Evolutionary conservation across 2,113 vertebrate species (phyloP).

Genomic region (Egretta garzetta): DNA sequence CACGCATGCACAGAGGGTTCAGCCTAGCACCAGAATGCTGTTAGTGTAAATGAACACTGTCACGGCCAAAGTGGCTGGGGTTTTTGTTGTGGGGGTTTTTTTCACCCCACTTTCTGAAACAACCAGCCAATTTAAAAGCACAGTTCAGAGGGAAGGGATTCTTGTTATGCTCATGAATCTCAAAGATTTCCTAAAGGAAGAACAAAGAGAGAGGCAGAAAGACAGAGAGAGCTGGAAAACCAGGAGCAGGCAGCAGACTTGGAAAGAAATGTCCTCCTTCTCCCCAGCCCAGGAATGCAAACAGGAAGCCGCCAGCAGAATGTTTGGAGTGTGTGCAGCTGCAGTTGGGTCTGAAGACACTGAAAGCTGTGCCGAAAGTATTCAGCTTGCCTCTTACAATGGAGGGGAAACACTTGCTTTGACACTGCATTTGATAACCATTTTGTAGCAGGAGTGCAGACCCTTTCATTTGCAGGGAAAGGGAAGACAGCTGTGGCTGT

Average conservation of each 20-base stretch:
- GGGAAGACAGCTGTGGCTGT: constrained; percentile 82
- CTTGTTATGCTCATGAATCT: constrained; percentile 48
- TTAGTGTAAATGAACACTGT: neutral
- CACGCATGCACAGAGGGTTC: neutral
- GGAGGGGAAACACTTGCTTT: constrained; percentile 79
- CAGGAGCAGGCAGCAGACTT: constrained; percentile 60
- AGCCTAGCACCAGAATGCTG: neutral
- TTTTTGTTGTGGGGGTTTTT: neutral
- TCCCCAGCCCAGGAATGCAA: constrained; percentile 71
- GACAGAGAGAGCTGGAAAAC: constrained; percentile 63
- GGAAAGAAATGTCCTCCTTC: constrained; percentile 69
- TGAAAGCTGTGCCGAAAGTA: constrained; percentile 76
- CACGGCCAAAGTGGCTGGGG: neutral
- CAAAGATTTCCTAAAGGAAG: constrained; percentile 58
- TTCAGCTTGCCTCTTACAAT: constrained; percentile 76
- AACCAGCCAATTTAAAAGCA: constrained; percentile 36
- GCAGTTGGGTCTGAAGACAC: constrained; percentile 77
- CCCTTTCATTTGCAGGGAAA: constrained; percentile 80
- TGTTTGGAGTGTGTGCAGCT: constrained; percentile 81
- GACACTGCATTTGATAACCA: constrained; percentile 79
- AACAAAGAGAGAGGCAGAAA: constrained; percentile 53
- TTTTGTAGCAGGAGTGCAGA: constrained; percentile 79
- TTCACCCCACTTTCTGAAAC: neutral
- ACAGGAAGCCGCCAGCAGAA: constrained; percentile 75
- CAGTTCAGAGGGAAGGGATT: constrained; percentile 18